Evolutionary conservation across 2,888 invertebrate genomes (phyloP), one percentile per base, ranked within the genome.

Genomic region (Malthinus flaveolus): DNA sequence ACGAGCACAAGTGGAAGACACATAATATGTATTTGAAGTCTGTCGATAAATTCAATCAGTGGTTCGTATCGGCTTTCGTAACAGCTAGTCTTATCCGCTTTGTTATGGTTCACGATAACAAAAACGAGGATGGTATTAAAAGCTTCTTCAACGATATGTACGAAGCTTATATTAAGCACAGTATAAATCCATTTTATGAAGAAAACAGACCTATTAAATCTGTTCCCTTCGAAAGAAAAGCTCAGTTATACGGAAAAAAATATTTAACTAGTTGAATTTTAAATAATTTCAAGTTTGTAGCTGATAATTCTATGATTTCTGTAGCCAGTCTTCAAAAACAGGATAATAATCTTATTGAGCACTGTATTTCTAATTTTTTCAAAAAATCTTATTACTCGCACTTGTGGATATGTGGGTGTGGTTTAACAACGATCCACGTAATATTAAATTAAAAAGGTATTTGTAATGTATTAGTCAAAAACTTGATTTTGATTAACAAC

Each of bases 21-120:
- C 90, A 90, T 32, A 93, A 90, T 72, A 97, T 97, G 87, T 96
- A 98, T 77, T 83, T 99, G 11, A 98, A 98, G 80, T 91, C 93
- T 7, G 93, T 99, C 0, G 99, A 99, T 75, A 97, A 97, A 74
- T 99, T 99, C 76, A 99, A 99, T 80, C 98, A 99, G 75, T 99
- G 97, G 97, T 95, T 93, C 80, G 98, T 99, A 1, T 97, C 97
- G 0, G 97, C 97, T 0, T 99, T 98, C 80, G 96, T 99, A 0
- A 97, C 97, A 2, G 97, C 98, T 31, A 94, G 95, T 67, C 89
- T 94, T 75, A 95, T 97, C 81, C 83, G 97, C 57, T 97, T 99
- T 74, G 85, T 99, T 32, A 95, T 99, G 85, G 91, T 99, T 0
- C 98, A 99, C 76, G 98, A 99, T 75, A 87, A 87, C 23, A 91